These are phyloP conservation scores for Trachymyrmex cornetzi DNA, from an alignment of 1,140 invertebrate species.

Conservation along the genomic window DNA sequence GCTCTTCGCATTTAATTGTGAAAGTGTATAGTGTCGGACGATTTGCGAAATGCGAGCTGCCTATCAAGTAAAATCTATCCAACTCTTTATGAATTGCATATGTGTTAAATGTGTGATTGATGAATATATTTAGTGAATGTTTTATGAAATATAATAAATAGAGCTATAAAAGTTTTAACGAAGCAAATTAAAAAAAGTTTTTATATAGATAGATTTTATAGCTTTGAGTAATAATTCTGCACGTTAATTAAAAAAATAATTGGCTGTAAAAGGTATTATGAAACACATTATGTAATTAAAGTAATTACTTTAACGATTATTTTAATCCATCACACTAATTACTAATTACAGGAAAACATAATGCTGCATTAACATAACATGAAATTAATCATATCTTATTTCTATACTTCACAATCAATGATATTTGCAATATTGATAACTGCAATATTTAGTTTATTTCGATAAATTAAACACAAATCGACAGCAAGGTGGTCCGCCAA, in stretches of 20 bases:
- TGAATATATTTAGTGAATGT: background rate
- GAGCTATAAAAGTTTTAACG: background rate
- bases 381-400: conserved; percentile 20
- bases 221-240: background rate
- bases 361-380: background rate
- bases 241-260: conserved; percentile 10
- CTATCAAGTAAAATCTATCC: background rate
- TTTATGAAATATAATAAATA: background rate
- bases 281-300: background rate
- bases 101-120: conserved; percentile 18
- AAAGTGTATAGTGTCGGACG: background rate
- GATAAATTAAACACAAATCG: conserved; percentile 23
- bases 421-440: conserved; percentile 5
- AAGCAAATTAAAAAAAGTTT: background rate
- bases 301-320: conserved; percentile 28
- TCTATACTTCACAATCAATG: background rate
- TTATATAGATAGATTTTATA: conserved; percentile 10
- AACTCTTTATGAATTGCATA: background rate
- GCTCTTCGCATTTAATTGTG: conserved; percentile 30
- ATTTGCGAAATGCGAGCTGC: conserved; percentile 17
- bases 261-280: background rate
- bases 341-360: background rate
- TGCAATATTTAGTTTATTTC: conserved; percentile 33
- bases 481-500: conserved; percentile 31
- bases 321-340: background rate